phyloP scores from a whole-genome alignment of 30 jellyfish, hydroid and myxozoan genomes.

The Chrysaora quinquecirrha region DNA sequence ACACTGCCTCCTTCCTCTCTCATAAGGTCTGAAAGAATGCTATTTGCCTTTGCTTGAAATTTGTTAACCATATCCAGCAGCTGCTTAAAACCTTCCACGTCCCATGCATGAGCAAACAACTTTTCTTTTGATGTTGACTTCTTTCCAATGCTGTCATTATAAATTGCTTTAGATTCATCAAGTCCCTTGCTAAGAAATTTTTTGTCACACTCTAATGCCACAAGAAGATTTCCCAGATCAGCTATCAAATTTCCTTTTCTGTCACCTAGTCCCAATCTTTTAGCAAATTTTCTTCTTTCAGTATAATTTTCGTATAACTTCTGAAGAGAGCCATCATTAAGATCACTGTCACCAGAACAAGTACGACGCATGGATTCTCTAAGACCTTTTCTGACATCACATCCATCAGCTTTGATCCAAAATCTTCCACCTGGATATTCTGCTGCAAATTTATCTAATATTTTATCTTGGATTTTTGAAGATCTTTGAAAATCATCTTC shows the following conservation, averaged over 20 bases:
- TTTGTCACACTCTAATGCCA: not conserved
- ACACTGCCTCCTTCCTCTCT: not conserved
- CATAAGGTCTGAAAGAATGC: no score
- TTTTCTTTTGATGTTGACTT: not conserved
- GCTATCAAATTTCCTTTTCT: not conserved
- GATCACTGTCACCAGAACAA: not conserved
- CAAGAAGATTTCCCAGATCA: not conserved
- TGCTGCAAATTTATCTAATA: not conserved
- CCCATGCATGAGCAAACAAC: not conserved
- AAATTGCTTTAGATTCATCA: not conserved
- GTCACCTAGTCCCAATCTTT: not conserved
- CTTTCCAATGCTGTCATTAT: not conserved
- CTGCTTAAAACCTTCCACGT: no score
- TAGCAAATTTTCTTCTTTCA: not conserved
- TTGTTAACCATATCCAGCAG: not conserved
- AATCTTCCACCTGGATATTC: not conserved
- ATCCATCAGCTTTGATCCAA: not conserved
- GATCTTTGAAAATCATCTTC: not conserved
- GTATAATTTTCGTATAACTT: no score
- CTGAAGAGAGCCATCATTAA: not conserved
- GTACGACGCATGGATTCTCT: not conserved
- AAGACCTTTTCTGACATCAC: not conserved
- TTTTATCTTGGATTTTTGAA: not conserved
- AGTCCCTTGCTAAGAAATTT: not conserved
- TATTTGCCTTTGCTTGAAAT: no score